phyloP scores from a whole-genome alignment of 2,797 vertebrate species.

The Kryptopterus vitreolus region DNA sequence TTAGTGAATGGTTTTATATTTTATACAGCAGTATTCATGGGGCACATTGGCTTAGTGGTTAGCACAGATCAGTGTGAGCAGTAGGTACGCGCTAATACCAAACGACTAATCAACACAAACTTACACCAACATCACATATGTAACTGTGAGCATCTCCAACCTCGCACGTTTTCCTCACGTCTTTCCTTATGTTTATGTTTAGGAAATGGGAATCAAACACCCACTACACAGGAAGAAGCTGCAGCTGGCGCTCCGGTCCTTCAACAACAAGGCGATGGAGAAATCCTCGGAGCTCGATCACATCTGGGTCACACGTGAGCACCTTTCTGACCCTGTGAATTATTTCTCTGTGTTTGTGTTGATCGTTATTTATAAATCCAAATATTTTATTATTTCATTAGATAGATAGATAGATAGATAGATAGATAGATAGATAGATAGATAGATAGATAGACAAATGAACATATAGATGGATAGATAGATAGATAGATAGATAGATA shows the following conservation, averaged over 20 bases:
- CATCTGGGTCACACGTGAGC: slow-evolving; percentile 97
- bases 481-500: too few relatives aligned
- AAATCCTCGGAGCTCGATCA: slow-evolving; percentile 90
- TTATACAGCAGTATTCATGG: too few relatives aligned
- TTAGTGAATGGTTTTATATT: not conserved
- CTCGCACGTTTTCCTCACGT: too few relatives aligned
- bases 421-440: not conserved
- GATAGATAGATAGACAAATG: too few relatives aligned
- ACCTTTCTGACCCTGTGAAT: not conserved
- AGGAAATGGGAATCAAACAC: slow-evolving; percentile 96
- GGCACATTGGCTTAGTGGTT: too few relatives aligned
- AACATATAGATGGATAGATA: too few relatives aligned
- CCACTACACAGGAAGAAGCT: slow-evolving; percentile 96
- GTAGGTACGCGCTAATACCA: not conserved
- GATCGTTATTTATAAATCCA: not conserved
- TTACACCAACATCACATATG: not conserved
- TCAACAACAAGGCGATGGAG: slow-evolving; percentile 86
- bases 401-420: not conserved
- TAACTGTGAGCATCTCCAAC: not conserved
- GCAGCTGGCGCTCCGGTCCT: slow-evolving; percentile 86
- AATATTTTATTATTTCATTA: too few relatives aligned
- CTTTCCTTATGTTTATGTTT: not conserved
- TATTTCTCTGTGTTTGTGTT: not conserved
- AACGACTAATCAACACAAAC: not conserved
- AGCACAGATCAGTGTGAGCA: not conserved